phyloP scores from a whole-genome alignment of 2,888 invertebrate species.

The Seira musarum region DNA sequence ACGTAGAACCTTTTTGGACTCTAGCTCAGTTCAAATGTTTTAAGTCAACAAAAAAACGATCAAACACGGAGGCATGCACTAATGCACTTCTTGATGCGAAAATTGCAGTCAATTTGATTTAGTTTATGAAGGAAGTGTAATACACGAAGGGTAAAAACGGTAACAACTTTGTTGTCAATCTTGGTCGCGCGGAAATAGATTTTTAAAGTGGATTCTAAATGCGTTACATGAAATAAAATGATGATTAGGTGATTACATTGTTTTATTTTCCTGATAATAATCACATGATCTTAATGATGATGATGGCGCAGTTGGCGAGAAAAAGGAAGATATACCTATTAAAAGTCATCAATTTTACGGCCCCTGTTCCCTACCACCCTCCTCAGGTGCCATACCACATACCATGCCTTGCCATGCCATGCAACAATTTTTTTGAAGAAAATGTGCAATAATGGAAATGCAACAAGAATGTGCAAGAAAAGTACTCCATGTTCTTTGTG shows the following conservation, averaged over 20 bases:
- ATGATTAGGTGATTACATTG: not conserved
- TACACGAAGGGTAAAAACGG: not conserved
- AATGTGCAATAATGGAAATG: not conserved
- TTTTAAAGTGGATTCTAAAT: not conserved
- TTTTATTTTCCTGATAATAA: not conserved
- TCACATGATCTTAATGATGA: not conserved
- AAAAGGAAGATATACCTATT: not conserved
- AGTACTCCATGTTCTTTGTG: no score
- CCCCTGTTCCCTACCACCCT: no score
- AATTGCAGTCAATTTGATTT: not conserved
- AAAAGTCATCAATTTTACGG: not conserved
- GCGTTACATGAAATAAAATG: not conserved
- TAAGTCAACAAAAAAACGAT: not conserved
- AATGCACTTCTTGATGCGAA: not conserved
- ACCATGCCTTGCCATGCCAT: not conserved
- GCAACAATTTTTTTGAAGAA: not conserved
- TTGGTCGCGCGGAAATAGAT: not conserved
- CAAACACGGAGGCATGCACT: not conserved
- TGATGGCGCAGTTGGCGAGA: not conserved
- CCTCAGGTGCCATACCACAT: no score
- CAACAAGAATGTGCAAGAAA: not conserved
- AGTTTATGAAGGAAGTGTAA: not conserved
- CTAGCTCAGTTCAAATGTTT: no score
- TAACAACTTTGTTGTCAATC: not conserved
- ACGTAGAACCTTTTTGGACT: not conserved